Evolutionary conservation across 1,140 invertebrate genomes (phyloP).

Genomic region (Lutraria rhynchaena): DNA sequence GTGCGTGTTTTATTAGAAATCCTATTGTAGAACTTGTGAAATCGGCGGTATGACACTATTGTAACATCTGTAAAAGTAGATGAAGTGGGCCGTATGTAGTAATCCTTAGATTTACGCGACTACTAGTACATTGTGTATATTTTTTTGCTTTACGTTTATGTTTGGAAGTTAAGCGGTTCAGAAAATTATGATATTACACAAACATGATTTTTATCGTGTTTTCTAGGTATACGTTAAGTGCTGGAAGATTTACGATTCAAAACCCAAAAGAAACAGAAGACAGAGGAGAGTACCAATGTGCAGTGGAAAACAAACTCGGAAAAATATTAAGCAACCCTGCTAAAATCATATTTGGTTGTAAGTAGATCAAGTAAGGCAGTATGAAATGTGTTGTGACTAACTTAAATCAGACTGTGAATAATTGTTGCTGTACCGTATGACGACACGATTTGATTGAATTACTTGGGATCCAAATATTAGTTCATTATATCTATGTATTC

Average conservation of each 20-base stretch:
- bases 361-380: too few relatives aligned
- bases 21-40: neutral
- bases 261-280: slow-evolving; percentile 22
- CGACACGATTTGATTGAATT: neutral
- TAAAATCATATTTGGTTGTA: slow-evolving; percentile 47
- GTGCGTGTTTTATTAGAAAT: neutral
- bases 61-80: neutral
- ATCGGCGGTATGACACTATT: neutral
- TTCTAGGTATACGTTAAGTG: slow-evolving; percentile 35
- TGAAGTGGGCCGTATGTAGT: neutral
- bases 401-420: neutral
- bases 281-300: slow-evolving; percentile 34
- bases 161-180: too few relatives aligned
- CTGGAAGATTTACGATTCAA: slow-evolving; percentile 21
- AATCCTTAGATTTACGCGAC: neutral
- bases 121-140: neutral
- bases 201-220: too few relatives aligned
- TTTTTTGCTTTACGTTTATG: neutral
- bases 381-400: neutral
- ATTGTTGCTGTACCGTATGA: neutral
- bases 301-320: slow-evolving; percentile 43
- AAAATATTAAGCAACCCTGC: slow-evolving; percentile 29
- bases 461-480: neutral
- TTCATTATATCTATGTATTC: too few relatives aligned
- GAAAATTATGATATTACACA: too few relatives aligned